These are phyloP conservation scores for Pteropus alecto DNA, from an alignment of 2,113 vertebrate genomes.

Conservation along the genomic window DNA sequence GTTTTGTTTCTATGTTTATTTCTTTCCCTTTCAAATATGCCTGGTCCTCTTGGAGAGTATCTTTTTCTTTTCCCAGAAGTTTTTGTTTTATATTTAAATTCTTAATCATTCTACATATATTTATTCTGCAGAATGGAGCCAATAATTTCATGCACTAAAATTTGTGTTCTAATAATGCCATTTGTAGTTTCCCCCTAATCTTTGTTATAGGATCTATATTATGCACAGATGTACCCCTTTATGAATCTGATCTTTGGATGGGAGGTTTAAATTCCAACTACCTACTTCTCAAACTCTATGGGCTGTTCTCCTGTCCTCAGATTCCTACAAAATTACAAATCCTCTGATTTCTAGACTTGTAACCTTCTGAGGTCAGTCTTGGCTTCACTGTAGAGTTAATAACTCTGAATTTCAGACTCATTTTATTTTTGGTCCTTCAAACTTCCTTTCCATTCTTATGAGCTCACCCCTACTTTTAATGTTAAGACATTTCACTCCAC, in stretches of 20 bases:
- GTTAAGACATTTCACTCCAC: background rate
- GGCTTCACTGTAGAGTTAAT: background rate
- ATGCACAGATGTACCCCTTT: background rate
- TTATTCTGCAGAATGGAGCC: background rate
- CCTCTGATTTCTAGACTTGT: background rate
- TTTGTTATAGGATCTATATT: background rate
- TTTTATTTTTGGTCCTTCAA: background rate
- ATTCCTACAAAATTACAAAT: background rate
- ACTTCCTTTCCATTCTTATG: background rate
- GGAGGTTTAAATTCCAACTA: background rate
- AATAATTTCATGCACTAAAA: background rate
- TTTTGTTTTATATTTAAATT: background rate
- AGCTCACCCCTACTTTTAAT: background rate
- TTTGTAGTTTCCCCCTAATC: background rate
- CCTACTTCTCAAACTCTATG: background rate
- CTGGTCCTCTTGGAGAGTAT: background rate
- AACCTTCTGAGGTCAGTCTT: background rate
- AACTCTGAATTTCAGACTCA: background rate
- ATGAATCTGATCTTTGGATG: background rate
- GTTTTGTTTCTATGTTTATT: background rate
- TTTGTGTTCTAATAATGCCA: background rate
- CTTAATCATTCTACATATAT: background rate
- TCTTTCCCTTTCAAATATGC: background rate
- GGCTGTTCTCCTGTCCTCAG: background rate
- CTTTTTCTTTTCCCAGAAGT: background rate